Evolutionary conservation across 2,797 vertebrate species (phyloP), one percentile per base, ranked within the genome.

Genomic region (Harpagifer antarcticus): DNA sequence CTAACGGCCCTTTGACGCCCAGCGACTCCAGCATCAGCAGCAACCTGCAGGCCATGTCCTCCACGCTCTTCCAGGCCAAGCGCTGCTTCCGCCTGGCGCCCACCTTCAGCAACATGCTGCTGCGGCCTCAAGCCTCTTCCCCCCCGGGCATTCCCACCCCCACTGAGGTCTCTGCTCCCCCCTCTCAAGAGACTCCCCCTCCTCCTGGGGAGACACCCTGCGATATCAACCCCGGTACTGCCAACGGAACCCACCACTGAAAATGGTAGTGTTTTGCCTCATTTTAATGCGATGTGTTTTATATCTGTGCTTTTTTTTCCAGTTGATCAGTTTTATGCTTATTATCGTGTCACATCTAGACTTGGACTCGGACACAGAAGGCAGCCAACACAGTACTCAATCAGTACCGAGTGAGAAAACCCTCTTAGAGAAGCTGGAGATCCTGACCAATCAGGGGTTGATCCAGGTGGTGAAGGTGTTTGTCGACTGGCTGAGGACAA

Each of bases 41-140:
- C 64, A 99, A 98, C 70, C 96, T 99, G 0, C 98, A 99, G 92
- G 98, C 98, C 87, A 97, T 99, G 97, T 99, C 98, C 62, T 97
- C 97, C 0, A 97, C 99, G 82, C 96, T 99, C 70, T 99, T 99
- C 81, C 98, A 99, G 93, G 95, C 96, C 53, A 99, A 98, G 58
- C 97, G 98, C 81, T 98, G 97, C 95, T 99, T 99, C 88, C 96
- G 97, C 4, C 89, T 99, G 86, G 98, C 98, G 0, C 98, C 98
- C 12, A 99, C 97, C 0, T 99, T 99, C 92, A 99, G 96, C 91
- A 99, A 98, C 86, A 92, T 98, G 83, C 94, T 98, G 6, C 83
- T 98, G 42, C 95, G 96, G 68, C 96, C 97, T 1, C 86, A 40
- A 17, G 56, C 76, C 0, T 87, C 94, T 0, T 47, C 93, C 0